Evolutionary conservation across 2,888 invertebrate genomes (phyloP).

Genomic region (Platerodrilus igneus): DNA sequence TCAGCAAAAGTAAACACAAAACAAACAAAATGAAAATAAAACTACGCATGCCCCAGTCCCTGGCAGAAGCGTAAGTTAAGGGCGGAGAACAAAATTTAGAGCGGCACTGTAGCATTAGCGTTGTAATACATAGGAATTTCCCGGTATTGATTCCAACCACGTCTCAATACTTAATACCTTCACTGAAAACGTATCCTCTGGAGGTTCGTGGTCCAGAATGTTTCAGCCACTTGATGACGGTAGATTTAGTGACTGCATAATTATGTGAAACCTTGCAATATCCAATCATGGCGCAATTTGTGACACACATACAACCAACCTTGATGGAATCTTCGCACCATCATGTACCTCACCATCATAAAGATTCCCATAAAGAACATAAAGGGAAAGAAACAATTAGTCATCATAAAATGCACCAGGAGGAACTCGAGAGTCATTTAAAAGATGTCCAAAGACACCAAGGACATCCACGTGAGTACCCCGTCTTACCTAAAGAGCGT

Average conservation of each 20-base stretch:
- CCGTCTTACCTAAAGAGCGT: conserved; percentile 38
- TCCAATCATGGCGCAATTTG: conserved; percentile 56
- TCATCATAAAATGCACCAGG: conserved; percentile 30
- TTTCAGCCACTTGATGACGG: conserved; percentile 23
- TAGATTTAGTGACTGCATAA: background rate
- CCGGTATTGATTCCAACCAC: conserved; percentile 23
- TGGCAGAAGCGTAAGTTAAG: conserved; percentile 27
- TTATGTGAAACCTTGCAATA: conserved; percentile 5
- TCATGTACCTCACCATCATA: conserved; percentile 51
- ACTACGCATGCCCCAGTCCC: conserved; percentile 31
- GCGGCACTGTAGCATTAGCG: conserved; percentile 13
- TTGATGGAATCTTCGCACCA: conserved; percentile 56
- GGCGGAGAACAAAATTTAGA: conserved; percentile 30
- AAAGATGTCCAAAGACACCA: conserved; percentile 34
- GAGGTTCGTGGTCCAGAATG: conserved; percentile 30
- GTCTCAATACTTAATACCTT: conserved; percentile 41
- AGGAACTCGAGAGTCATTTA: conserved; percentile 29
- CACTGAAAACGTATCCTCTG: conserved; percentile 32
- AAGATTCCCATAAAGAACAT: conserved; percentile 34
- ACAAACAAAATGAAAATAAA: conserved; percentile 15
- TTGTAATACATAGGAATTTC: conserved; percentile 14
- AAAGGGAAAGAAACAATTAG: conserved; percentile 31
- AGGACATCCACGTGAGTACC: conserved; percentile 39
- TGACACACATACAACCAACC: conserved; percentile 57
- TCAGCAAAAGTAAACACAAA: conserved; percentile 13